Evolutionary conservation across 2,888 invertebrate genomes (phyloP).

Genomic region (Pollenia griseotomentosa): DNA sequence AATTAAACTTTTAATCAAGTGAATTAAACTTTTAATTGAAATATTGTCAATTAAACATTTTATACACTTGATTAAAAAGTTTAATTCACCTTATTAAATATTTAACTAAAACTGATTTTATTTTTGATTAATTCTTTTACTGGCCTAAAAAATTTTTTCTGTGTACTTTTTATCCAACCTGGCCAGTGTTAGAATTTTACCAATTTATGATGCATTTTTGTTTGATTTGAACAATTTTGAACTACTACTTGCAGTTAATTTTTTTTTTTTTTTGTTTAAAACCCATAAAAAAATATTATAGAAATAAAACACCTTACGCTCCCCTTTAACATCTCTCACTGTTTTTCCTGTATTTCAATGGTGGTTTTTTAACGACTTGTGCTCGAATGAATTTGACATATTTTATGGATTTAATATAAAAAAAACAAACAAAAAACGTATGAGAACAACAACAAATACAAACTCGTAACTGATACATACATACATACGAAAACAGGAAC

Average conservation of each 20-base stretch:
- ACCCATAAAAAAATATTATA: neutral
- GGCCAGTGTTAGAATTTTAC: too few relatives aligned
- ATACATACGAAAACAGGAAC: neutral
- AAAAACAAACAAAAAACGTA: slow-evolving; percentile 40
- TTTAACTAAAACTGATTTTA: too few relatives aligned
- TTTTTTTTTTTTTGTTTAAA: neutral
- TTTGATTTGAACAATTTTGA: neutral
- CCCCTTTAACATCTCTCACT: neutral
- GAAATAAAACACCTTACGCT: slow-evolving; percentile 18
- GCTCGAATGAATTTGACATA: slow-evolving; percentile 59
- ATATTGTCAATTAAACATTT: too few relatives aligned
- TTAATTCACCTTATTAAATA: too few relatives aligned
- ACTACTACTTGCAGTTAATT: neutral
- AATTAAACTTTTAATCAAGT: too few relatives aligned
- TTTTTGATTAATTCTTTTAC: too few relatives aligned
- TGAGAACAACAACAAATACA: slow-evolving; percentile 1
- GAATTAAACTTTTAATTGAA: too few relatives aligned
- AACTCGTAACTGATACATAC: neutral
- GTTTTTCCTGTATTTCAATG: slow-evolving; percentile 5
- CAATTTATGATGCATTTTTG: neutral
- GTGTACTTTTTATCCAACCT: too few relatives aligned
- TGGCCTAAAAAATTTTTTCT: too few relatives aligned
- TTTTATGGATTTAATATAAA: slow-evolving; percentile 51
- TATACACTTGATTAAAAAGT: too few relatives aligned
- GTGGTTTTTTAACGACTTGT: slow-evolving; percentile 53